phyloP scores from a whole-genome alignment of 2,113 vertebrate genomes.

The Corvus moneduloides region DNA sequence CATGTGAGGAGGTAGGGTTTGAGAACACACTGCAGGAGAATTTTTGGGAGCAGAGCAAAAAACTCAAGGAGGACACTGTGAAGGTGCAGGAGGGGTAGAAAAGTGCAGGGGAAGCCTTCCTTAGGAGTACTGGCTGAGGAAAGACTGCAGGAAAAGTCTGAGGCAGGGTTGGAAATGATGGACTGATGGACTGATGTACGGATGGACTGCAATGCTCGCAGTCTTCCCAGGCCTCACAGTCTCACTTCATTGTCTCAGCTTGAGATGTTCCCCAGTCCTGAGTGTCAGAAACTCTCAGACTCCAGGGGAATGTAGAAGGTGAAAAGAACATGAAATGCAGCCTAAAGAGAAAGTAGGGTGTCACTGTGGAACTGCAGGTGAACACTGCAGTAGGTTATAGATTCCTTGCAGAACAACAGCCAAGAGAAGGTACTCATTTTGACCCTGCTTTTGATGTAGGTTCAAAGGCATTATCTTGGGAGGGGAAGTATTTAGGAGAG shows the following conservation, averaged over 20 bases:
- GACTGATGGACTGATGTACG: background rate
- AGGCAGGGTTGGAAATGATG: background rate
- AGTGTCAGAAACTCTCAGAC: background rate
- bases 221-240: background rate
- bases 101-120: background rate
- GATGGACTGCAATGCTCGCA: fast-evolving
- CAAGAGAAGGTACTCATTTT: background rate
- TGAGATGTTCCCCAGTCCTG: background rate
- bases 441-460: background rate
- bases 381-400: background rate
- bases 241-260: background rate
- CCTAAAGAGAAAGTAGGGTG: background rate
- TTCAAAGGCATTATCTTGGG: background rate
- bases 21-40: background rate
- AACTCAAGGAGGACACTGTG: background rate
- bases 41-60: background rate
- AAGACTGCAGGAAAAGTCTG: background rate
- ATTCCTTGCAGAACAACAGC: background rate
- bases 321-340: background rate
- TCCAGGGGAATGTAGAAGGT: background rate
- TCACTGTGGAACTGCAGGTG: background rate
- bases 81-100: background rate
- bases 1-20: fast-evolving
- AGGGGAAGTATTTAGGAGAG: background rate
- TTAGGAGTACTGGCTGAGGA: background rate